Conservation (phyloP, 2,888 invertebrate genomes). For the Rhogogaster chlorosoma region DNA sequence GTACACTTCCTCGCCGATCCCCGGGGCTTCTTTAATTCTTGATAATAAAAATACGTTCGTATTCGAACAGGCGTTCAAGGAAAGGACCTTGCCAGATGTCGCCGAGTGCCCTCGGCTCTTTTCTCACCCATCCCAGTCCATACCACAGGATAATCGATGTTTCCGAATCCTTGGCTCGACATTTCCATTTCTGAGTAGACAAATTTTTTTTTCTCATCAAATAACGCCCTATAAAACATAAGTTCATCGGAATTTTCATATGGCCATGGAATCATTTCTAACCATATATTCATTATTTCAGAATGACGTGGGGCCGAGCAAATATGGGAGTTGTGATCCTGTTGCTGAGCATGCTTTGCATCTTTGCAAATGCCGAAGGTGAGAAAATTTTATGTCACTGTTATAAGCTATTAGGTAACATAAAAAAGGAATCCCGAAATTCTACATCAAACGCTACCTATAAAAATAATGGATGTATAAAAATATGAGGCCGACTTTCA, state of each 20-base stretch:
- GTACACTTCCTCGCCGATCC: background rate
- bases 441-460: background rate
- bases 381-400: background rate
- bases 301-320: constrained; percentile 38
- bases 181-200: background rate
- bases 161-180: constrained; percentile 1
- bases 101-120: constrained; percentile 6
- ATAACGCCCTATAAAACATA: too few relatives aligned
- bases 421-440: background rate
- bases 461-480: background rate
- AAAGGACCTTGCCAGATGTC: constrained; percentile 41
- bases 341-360: constrained; percentile 12
- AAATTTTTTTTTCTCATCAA: background rate
- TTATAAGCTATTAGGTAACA: background rate
- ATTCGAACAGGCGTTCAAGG: background rate
- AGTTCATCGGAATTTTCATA: too few relatives aligned
- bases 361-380: constrained; percentile 28
- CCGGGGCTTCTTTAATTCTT: constrained; percentile 18
- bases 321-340: constrained; percentile 29
- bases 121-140: background rate
- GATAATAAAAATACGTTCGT: constrained; percentile 19
- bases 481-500: background rate
- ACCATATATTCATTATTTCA: constrained; percentile 2
- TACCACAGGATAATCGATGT: background rate
- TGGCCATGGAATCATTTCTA: too few relatives aligned